A percentile compares a stretch with the other conserved stretches of the same genome.
These are phyloP conservation scores for Azorinus chamasolen DNA, from an alignment of 2,888 invertebrate genomes.

Conservation along the genomic window DNA sequence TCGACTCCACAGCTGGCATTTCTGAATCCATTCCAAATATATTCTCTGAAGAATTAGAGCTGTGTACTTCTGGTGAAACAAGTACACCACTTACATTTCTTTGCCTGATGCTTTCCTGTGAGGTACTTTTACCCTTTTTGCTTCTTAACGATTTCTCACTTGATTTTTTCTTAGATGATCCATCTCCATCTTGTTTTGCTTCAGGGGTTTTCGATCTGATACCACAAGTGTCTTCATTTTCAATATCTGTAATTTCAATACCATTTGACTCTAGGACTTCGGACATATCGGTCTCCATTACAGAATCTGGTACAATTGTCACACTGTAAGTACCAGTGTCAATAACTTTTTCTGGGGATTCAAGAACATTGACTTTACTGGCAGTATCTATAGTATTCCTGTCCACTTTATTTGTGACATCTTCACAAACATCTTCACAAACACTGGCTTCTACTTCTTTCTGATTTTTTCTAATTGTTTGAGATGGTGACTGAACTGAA, in stretches of 20 bases:
- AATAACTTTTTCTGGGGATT: slow-evolving; percentile 26
- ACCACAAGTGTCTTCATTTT: no score
- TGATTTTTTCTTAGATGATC: no score
- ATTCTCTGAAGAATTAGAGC: slow-evolving; percentile 54
- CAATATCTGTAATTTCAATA: no score
- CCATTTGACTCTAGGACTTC: no score
- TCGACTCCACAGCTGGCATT: slow-evolving; percentile 43
- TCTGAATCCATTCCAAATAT: slow-evolving; percentile 63
- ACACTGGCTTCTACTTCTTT: not conserved
- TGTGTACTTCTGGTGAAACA: slow-evolving; percentile 41
- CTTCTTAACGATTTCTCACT: no score
- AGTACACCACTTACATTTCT: slow-evolving; percentile 50
- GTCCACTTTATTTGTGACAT: not conserved
- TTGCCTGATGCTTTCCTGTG: no score
- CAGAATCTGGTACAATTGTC: no score
- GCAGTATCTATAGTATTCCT: not conserved
- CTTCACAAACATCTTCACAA: not conserved
- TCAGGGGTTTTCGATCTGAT: no score
- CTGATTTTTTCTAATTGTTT: not conserved
- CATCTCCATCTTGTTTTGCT: no score
- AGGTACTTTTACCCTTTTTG: no score
- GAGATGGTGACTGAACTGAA: slow-evolving; percentile 2
- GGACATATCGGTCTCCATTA: no score
- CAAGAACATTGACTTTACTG: slow-evolving; percentile 40
- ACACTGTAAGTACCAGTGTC: no score